These are phyloP conservation scores for Craterocephalus amniculus DNA, from an alignment of 2,797 vertebrate genomes.

Conservation along the genomic window DNA sequence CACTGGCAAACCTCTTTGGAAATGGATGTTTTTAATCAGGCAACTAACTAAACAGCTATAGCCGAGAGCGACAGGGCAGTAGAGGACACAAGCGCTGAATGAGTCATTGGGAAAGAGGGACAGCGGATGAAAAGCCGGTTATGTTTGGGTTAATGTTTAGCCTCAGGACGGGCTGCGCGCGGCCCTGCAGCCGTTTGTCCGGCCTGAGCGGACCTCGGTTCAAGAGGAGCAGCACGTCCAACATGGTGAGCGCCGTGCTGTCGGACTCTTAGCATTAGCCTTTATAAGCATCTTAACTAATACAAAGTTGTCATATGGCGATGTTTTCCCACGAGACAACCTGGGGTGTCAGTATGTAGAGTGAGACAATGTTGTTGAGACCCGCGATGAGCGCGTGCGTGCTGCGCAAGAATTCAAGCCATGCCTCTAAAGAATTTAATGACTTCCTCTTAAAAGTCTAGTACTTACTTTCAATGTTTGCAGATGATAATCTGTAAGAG, in stretches of 20 bases:
- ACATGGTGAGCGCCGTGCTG: constrained; percentile 76
- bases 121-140: constrained; percentile 3
- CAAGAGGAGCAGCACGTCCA: constrained; percentile 42
- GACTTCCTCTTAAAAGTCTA: too few species aligned
- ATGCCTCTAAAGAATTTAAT: not conserved
- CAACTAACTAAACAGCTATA: constrained; percentile 50
- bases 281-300: not conserved
- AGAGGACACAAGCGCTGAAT: not conserved
- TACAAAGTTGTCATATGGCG: not conserved
- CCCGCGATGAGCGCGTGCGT: not conserved
- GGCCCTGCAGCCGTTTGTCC: constrained; percentile 34
- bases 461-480: too few species aligned
- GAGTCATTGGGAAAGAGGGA: not conserved
- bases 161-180: constrained; percentile 38
- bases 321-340: not conserved
- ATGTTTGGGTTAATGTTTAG: constrained; percentile 81
- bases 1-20: not conserved
- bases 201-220: constrained; percentile 17
- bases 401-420: not conserved
- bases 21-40: constrained; percentile 65
- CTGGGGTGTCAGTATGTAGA: not conserved
- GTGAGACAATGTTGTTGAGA: not conserved
- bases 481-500: too few species aligned
- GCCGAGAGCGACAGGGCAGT: not conserved
- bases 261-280: constrained; percentile 18